Base-by-base conservation (phyloP, 2,797 vertebrate species). In the Lepilemur ruficaudatus region DNA sequence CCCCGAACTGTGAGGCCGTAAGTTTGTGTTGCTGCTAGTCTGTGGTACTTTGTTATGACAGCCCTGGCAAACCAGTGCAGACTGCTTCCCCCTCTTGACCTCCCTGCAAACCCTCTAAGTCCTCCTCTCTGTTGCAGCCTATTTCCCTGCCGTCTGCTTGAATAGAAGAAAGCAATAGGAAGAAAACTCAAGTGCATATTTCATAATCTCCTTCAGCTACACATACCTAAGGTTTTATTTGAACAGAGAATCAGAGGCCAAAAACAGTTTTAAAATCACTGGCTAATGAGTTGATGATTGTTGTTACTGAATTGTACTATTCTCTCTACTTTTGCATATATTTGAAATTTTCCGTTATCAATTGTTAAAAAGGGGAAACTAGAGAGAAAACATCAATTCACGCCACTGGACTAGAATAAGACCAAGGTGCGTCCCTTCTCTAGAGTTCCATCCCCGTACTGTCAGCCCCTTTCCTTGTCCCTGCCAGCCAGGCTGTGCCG, bases 341-440 rank as follows among this genome's bases (percentile, higher is more conserved):
- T 88, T 90, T 85, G 90, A 73, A 95, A 61, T 18, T 87, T 86
- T 73, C 75, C 80, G 73, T 50, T 43, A 14, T 87, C 46, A 80
- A 55, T 23, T 61, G 20, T 85, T 59, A 95, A n/a, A n/a, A 38
- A 78, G 6, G 28, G 15, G 35, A 55, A 30, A 20, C 7, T 41
- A 35, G 11, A 50, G 35, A 63, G 25, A 30, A 17, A 69, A 10
- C 35, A 55, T 35, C 38, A 63, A 14, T 12, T 41, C 55, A 35
- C 2, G 38, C 46, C 50, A 17, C 48, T 18, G 12, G 11, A 41
- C n/a, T 72, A 50, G 48, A 63, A 43, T 23, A 50, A 46, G 41
- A n/a, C 2, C 1, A 0, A 52, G 55, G 22, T 0, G 0, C 46
- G 69, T 88, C 38, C 65, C 2, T 6, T 17, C 55, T 65, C 72